Evolutionary conservation across 2,888 invertebrate genomes (phyloP), one percentile per base, ranked within the genome.

Genomic region (Clitarchus hookeri): DNA sequence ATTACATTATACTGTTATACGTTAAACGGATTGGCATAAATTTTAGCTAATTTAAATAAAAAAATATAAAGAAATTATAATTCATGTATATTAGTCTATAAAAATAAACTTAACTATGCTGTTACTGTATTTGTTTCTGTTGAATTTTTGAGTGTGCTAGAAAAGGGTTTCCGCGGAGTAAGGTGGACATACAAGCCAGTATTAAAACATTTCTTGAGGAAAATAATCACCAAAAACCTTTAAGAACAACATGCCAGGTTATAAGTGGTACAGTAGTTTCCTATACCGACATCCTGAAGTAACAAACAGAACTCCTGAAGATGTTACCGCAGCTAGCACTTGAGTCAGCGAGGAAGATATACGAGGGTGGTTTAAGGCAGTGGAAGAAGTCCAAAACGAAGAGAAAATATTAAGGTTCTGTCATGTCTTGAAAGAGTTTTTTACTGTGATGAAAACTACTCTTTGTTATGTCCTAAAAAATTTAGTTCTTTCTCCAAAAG

Each of bases 361-460:
- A 19, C 65, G 65, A 65, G 19, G 65, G 11, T 65, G 65, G 16
- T 65, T 65, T 65, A 8, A 65, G 65, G 65, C 65, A 19, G 65
- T 19, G 65, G 65, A n/a, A n/a, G 23, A 65, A 65, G 65, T 65
- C 65, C 65, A 12, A 6, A 65, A 65, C 11, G 65, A 65, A 65
- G 65, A 65, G 23, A 65, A 65, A 65, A 16, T 9, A 19, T 65
- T 65, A 12, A 65, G 19, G 65, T 65, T 65, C 65, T 65, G 90
- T 44, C 89, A 84, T 89, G 90, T 88, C 90, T 90, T 0, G 86
- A 86, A 36, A 88, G 90, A 86, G 88, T 91, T 78, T 90, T 90
- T 85, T 90, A 91, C 88, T 89, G 89, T 27, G 90, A 91, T 86
- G 91, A 91, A 88, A 90, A 90, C 27, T 89, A 89, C 86, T 91